Base-by-base conservation (phyloP, 2,113 vertebrate species). In the Oncorhynchus masou region DNA sequence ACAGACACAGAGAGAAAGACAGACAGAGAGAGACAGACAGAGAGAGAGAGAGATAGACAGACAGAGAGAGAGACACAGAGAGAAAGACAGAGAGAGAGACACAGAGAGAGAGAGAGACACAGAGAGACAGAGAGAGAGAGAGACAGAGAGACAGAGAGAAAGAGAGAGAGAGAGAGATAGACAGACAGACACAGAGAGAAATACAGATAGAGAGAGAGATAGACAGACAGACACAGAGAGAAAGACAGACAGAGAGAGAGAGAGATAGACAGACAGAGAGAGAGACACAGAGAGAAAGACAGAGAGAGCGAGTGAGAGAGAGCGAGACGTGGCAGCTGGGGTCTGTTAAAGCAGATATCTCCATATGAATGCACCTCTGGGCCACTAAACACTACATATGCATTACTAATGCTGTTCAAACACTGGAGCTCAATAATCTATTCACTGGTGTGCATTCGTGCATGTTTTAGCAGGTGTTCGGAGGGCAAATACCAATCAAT, bases 361-460 rank as follows among this genome's bases (percentile, higher is more conserved):
- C 89, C 90, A 91, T 92, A 91, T 91, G 87, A 92, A 92, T 90
- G 79, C 85, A 86, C 77, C 85, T 80, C 79, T 73, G 88, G 78
- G 85, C 85, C 78, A 69, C 79, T 83, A 84, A 90, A 86, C 89
- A 88, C 86, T 74, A 80, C 16, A 22, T 45, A 22, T 45, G 39
- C 39, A 91, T 92, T 86, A 68, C 45, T 87, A 91, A 91, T 90
- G 80, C 76, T 79, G 81, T 79, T 85, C 88, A 89, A 87, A 90
- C 85, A 86, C 29, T 66, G 78, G 60, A 72, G 79, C 84, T 45
- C 39, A 45, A 45, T 11, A 45, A 12, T 45, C 39, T 45, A 45
- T 12, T 45, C 39, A 45, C 39, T 45, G 9, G 60, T 70, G 31
- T 45, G 71, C 72, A 80, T 66, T 11, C 74, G 81, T 68, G 76